Percentiles rank a stretch among this genome's conserved stretches.
These are phyloP conservation scores for Grallaria varia DNA, from an alignment of 2,113 vertebrate species.

Conservation along the genomic window DNA sequence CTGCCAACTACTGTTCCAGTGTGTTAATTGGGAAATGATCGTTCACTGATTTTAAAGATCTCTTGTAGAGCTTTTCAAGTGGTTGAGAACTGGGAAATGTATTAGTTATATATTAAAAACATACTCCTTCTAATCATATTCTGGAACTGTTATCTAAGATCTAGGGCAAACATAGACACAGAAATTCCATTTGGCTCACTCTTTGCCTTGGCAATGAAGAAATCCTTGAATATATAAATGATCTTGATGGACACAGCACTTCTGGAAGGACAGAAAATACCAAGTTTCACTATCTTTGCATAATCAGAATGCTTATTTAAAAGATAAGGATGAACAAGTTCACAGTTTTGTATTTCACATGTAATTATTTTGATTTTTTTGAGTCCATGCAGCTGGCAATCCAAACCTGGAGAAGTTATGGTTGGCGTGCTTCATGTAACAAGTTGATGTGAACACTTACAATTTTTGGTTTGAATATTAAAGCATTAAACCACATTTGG, in stretches of 20 bases:
- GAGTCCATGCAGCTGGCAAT: background rate
- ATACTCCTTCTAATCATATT: background rate
- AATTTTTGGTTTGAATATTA: background rate
- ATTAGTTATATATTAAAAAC: background rate
- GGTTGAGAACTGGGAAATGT: background rate
- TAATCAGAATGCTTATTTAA: background rate
- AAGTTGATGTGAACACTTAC: background rate
- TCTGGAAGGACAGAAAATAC: background rate
- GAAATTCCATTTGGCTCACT: background rate
- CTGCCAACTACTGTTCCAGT: background rate
- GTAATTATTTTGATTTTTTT: background rate
- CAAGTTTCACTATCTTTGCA: background rate
- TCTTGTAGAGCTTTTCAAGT: background rate
- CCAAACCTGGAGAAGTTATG: background rate
- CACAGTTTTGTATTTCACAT: background rate
- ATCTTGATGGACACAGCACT: background rate
- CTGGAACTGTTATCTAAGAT: background rate
- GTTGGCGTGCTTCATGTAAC: background rate
- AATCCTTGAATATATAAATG: background rate
- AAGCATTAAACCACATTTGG: background rate
- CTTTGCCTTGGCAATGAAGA: background rate
- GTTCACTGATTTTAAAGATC: background rate
- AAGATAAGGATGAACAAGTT: background rate
- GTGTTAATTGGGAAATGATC: background rate
- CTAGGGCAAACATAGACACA: background rate